Conservation (phyloP, 2,113 vertebrate genomes). For the Tricholaema leucomelas region DNA sequence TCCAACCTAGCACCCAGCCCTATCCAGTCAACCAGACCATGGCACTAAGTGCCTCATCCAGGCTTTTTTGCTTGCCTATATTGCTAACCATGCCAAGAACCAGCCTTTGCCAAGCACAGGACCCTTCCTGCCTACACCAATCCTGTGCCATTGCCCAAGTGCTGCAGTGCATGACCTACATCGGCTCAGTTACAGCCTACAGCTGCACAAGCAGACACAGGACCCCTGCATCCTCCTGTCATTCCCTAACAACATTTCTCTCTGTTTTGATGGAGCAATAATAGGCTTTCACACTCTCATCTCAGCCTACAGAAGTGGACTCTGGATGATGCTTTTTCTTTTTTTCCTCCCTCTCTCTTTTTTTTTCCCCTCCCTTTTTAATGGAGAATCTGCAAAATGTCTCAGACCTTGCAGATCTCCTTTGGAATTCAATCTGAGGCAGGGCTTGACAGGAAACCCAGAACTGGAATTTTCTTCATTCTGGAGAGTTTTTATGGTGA, state of each 20-base stretch:
- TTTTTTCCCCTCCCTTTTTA: neutral
- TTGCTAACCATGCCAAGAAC: neutral
- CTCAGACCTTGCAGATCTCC: neutral
- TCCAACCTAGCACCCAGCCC: too few species aligned
- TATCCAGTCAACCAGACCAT: too few species aligned
- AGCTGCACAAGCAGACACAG: neutral
- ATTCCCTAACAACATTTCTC: neutral
- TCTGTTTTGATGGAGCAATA: neutral
- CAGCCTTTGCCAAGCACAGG: neutral
- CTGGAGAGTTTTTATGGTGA: neutral
- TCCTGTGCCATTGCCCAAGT: neutral
- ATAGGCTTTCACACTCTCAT: neutral
- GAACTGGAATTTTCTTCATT: neutral
- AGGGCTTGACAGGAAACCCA: neutral
- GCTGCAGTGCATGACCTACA: neutral
- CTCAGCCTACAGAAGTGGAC: neutral
- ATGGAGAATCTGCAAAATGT: neutral
- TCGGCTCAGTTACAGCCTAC: rapidly evolving
- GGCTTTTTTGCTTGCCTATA: neutral
- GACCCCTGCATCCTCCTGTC: neutral
- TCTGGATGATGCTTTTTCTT: neutral
- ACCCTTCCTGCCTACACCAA: neutral
- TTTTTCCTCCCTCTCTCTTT: too few species aligned
- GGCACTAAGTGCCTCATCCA: too few species aligned
- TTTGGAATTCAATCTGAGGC: neutral